Base-by-base conservation (phyloP, 1,140 invertebrate species). In the Bradynema listronoti region DNA sequence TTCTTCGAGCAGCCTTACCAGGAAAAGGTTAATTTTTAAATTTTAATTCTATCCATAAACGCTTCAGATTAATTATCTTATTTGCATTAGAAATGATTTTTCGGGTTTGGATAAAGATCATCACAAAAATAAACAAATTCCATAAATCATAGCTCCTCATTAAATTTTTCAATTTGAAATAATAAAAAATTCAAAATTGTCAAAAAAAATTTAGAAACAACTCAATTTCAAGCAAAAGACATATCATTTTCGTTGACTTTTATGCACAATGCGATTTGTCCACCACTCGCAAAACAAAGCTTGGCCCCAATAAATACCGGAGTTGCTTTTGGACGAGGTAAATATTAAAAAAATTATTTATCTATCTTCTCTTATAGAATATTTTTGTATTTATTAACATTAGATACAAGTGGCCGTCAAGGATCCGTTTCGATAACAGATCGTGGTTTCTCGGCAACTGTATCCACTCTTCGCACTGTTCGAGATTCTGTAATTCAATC, bases 231-330 rank as follows among this genome's bases (percentile, higher is more conserved):
- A 42, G 87, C 88, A 72, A 84, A 85, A 24, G 93, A 98, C 78
- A 88, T 98, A 9, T 85, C 85, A 64, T 97, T 91, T 81, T 85
- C 90, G 42, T 81, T 98, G 41, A 90, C 86, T 7, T 86, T 91
- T 22, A 86, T 96, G 7, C 81, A 96, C 5, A 88, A 89, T 78
- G 86, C 90, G 7, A 85, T 97, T 73, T 87, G 85, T 80, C 88
- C 90, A 11, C 76, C 81, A 2, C 16, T 73, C 11, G 53, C 64
- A 2, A 78, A 78, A 46, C 70, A 71, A 57, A 68, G 56, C 25
- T 58, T 74, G 19, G 72, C 71, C 9, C 75, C 75, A 33, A 41
- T 65, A 11, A 60, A n/a, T n/a, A n/a, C n/a, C n/a, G n/a, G n/a
- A n/a, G n/a, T n/a, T n/a, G n/a, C n/a, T n/a, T n/a, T n/a, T n/a